Evolutionary conservation across 2,888 invertebrate genomes (phyloP).

Genomic region (Helleia helle): DNA sequence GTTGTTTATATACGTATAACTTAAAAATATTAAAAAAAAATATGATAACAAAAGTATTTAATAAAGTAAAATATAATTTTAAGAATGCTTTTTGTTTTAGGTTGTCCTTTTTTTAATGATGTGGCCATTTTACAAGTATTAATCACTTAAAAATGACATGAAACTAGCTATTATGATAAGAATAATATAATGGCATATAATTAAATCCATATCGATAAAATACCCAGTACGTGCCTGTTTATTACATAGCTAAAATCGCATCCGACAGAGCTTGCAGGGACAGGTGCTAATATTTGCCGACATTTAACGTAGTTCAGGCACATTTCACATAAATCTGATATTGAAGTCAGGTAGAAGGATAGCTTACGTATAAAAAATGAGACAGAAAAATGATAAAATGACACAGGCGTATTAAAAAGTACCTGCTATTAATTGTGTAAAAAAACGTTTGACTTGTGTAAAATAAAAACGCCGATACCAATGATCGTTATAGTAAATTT

Average conservation of each 20-base stretch:
- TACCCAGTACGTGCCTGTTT: conserved; percentile 12
- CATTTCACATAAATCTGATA: conserved; percentile 19
- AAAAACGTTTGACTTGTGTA: background rate
- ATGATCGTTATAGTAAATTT: too few species aligned
- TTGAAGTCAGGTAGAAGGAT: conserved; percentile 10
- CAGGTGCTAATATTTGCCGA: conserved; percentile 35
- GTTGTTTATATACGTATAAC: too few species aligned
- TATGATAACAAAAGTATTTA: too few species aligned
- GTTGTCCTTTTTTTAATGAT: too few species aligned
- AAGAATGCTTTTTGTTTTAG: too few species aligned
- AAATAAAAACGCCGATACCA: background rate
- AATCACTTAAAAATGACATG: too few species aligned
- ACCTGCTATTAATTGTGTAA: background rate
- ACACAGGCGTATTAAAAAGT: background rate
- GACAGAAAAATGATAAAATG: conserved; percentile 3
- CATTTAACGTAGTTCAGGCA: conserved; percentile 13
- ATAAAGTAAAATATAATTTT: too few species aligned
- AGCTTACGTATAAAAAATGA: conserved; percentile 5
- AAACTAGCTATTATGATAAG: too few species aligned
- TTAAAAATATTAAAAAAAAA: too few species aligned
- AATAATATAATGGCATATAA: too few species aligned
- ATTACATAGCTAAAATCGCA: conserved; percentile 21
- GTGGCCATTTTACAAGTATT: too few species aligned
- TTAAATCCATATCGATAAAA: conserved; percentile 20
- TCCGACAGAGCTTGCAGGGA: conserved; percentile 47